phyloP scores from a whole-genome alignment of 2,888 invertebrate genomes.

The Temnothorax unifasciatus region DNA sequence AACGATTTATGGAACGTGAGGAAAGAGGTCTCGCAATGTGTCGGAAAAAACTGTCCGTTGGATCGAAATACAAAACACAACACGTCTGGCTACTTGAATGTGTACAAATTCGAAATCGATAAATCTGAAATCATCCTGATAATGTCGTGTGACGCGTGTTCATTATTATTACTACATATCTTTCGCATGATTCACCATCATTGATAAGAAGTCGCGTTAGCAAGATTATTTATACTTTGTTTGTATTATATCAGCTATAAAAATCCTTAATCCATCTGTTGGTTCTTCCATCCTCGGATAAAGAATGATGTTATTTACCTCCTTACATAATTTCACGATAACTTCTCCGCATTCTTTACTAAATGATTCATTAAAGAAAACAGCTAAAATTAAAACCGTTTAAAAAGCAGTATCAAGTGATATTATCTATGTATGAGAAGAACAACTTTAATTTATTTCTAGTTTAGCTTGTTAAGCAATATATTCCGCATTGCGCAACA shows the following conservation, averaged over 20 bases:
- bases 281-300: not conserved
- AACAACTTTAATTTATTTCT: conserved; percentile 9
- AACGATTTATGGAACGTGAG: conserved; percentile 3
- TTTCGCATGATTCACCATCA: not conserved
- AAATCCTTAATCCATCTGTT: conserved; percentile 2
- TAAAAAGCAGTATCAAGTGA: not conserved
- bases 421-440: not conserved
- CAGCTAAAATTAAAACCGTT: not conserved
- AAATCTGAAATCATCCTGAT: conserved; percentile 20
- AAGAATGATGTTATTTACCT: conserved; percentile 10
- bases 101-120: not conserved
- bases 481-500: conserved; percentile 8
- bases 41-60: not conserved
- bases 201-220: not conserved
- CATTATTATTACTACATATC: not conserved
- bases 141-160: not conserved
- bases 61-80: not conserved
- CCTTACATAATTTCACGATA: not conserved
- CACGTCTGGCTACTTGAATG: not conserved
- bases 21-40: not conserved
- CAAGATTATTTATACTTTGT: conserved; percentile 12
- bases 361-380: conserved; percentile 12
- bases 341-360: not conserved
- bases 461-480: conserved; percentile 13
- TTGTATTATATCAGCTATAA: not conserved